These are phyloP conservation scores for Scaptomyza polygonia DNA, from an alignment of 2,888 invertebrate species.

Conservation along the genomic window DNA sequence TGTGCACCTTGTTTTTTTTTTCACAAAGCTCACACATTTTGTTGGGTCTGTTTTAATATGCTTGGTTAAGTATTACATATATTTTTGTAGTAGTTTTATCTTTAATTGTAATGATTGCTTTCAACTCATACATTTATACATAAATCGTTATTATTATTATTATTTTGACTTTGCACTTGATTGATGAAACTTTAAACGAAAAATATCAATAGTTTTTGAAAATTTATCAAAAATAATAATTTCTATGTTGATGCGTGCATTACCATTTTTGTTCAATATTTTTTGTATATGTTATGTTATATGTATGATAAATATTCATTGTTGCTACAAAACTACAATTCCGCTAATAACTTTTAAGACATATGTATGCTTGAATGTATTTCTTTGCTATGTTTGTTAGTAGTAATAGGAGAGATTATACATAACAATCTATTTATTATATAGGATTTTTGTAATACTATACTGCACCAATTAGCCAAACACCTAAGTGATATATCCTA, in stretches of 20 bases:
- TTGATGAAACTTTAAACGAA: slow-evolving; percentile 14
- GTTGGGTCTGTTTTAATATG: slow-evolving; percentile 17
- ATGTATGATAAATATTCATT: slow-evolving; percentile 37
- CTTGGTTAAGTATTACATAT: slow-evolving; percentile 41
- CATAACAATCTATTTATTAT: slow-evolving; percentile 36
- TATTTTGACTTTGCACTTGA: slow-evolving; percentile 35
- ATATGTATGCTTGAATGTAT: slow-evolving; percentile 41
- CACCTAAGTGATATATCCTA: slow-evolving; percentile 26
- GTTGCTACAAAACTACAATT: slow-evolving; percentile 54
- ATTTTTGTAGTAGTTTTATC: slow-evolving; percentile 39
- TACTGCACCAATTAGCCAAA: slow-evolving; percentile 9
- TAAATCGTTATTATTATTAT: slow-evolving; percentile 11
- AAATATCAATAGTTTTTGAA: slow-evolving; percentile 2
- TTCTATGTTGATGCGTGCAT: slow-evolving; percentile 20
- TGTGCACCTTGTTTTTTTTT: slow-evolving; percentile 21
- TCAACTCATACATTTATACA: slow-evolving; percentile 67
- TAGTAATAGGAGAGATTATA: slow-evolving; percentile 38
- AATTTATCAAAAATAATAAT: background rate
- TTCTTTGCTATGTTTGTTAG: slow-evolving; percentile 15
- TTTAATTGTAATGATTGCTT: slow-evolving; percentile 76
- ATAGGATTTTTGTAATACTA: slow-evolving; percentile 1
- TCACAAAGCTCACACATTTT: slow-evolving; percentile 37
- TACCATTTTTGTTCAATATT: slow-evolving; percentile 1
- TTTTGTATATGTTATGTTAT: slow-evolving; percentile 25
- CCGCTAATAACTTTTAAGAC: slow-evolving; percentile 51